Evolutionary conservation across 1,140 invertebrate genomes (phyloP).

Genomic region (Chironomus striatipennis): DNA sequence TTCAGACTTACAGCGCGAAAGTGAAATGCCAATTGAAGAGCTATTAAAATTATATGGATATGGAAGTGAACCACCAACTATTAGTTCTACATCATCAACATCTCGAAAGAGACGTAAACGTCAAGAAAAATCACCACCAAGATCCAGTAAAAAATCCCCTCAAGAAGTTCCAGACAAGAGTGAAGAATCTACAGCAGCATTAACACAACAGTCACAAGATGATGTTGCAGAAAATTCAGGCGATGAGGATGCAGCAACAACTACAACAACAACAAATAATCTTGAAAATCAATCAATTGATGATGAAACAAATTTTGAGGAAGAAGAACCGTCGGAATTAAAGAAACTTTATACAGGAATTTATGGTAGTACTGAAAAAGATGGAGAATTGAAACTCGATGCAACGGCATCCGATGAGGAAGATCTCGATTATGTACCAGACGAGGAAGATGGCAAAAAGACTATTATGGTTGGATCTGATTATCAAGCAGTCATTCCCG

Average conservation of each 20-base stretch:
- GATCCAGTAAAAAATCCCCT: slow-evolving; percentile 30
- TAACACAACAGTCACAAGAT: not conserved
- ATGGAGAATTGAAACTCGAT: not conserved
- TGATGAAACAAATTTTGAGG: slow-evolving; percentile 24
- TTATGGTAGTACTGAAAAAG: not conserved
- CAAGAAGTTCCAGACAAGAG: not conserved
- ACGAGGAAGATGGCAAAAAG: slow-evolving; percentile 62
- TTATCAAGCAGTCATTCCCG: slow-evolving; percentile 89
- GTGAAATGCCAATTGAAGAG: slow-evolving; percentile 89
- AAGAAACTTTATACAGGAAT: not conserved
- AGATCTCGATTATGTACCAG: slow-evolving; percentile 64
- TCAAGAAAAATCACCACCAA: slow-evolving; percentile 26
- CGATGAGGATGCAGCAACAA: slow-evolving; percentile 40
- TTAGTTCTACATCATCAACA: not conserved
- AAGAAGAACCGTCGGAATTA: not conserved
- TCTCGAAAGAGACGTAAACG: not conserved
- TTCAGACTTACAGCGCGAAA: slow-evolving; percentile 75
- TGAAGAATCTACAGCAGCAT: not conserved
- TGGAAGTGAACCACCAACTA: slow-evolving; percentile 43
- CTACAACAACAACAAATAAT: slow-evolving; percentile 30
- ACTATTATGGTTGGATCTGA: slow-evolving; percentile 94
- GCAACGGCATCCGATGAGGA: slow-evolving; percentile 50
- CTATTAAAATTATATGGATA: slow-evolving; percentile 84
- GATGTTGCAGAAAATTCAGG: slow-evolving; percentile 28
- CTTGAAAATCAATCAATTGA: not conserved